phyloP scores from a whole-genome alignment of 1,140 invertebrate genomes.

The Sycophaga agraensis region DNA sequence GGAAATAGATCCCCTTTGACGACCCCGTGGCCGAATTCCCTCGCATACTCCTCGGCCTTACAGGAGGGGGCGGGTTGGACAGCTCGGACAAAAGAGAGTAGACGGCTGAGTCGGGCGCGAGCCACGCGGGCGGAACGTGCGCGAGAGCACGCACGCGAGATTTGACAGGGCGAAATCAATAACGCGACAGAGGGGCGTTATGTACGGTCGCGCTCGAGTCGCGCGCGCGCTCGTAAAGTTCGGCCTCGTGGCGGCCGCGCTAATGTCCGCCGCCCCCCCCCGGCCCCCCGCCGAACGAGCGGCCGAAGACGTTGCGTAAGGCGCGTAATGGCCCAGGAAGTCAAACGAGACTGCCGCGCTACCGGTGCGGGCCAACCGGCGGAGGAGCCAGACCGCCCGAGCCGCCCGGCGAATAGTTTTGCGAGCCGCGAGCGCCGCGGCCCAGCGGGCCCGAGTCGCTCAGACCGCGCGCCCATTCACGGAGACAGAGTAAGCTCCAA shows the following conservation, averaged over 20 bases:
- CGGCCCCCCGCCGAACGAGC: background rate
- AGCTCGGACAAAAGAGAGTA: no score
- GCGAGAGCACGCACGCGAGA: background rate
- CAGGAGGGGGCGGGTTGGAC: no score
- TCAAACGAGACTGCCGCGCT: background rate
- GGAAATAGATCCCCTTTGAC: no score
- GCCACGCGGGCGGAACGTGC: background rate
- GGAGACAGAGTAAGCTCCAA: no score
- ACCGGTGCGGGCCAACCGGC: background rate
- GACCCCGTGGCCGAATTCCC: no score
- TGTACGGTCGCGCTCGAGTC: background rate
- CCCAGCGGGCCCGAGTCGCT: no score
- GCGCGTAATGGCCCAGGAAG: slow-evolving; percentile 14
- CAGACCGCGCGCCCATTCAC: no score
- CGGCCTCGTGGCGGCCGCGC: background rate
- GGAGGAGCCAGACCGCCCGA: no score
- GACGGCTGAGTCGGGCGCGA: no score
- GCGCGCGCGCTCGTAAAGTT: slow-evolving; percentile 11
- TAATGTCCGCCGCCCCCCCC: background rate
- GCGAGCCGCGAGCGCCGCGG: no score
- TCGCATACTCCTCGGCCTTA: no score
- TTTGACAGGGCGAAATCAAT: slow-evolving; percentile 18
- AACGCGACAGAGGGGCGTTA: background rate
- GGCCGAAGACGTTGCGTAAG: slow-evolving; percentile 12
- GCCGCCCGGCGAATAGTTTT: no score